Conservation (phyloP, 1,140 invertebrate genomes). For the Drosophila albomicans region DNA sequence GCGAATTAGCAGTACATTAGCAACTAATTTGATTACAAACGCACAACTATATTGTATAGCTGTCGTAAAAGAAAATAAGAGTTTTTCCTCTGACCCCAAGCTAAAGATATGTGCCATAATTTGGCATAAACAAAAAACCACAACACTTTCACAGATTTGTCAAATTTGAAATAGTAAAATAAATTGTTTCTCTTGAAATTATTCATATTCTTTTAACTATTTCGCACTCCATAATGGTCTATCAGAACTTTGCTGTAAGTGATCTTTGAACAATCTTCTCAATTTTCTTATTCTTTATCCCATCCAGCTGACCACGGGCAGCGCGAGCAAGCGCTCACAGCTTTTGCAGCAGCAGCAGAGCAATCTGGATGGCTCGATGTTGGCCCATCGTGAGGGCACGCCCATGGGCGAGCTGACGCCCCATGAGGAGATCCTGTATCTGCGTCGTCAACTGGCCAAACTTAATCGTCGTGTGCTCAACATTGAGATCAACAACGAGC, state of each 20-base stretch:
- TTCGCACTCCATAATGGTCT: conserved; percentile 41
- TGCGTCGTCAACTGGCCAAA: conserved; percentile 93
- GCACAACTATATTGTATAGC: neutral
- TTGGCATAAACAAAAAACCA: neutral
- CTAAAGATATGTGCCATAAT: neutral
- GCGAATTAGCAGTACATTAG: neutral
- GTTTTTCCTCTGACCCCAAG: neutral
- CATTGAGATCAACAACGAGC: conserved; percentile 92
- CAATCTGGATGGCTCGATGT: conserved; percentile 72
- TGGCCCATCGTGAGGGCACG: conserved; percentile 87
- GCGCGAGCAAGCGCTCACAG: conserved; percentile 74
- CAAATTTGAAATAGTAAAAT: conserved; percentile 22
- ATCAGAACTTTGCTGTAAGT: conserved; percentile 36
- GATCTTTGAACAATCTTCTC: neutral
- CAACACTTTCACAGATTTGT: conserved; percentile 5
- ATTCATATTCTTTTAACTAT: conserved; percentile 9
- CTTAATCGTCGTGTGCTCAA: conserved; percentile 93
- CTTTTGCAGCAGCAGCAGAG: conserved; percentile 56
- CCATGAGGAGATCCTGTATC: conserved; percentile 92
- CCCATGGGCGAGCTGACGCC: conserved; percentile 89
- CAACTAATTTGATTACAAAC: neutral
- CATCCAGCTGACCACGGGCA: conserved; percentile 75
- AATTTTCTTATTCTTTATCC: neutral
- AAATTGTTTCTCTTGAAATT: neutral
- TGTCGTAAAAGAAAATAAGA: neutral